Evolutionary conservation across 1,140 invertebrate genomes (phyloP).

Genomic region (Drosophila lacertosa): DNA sequence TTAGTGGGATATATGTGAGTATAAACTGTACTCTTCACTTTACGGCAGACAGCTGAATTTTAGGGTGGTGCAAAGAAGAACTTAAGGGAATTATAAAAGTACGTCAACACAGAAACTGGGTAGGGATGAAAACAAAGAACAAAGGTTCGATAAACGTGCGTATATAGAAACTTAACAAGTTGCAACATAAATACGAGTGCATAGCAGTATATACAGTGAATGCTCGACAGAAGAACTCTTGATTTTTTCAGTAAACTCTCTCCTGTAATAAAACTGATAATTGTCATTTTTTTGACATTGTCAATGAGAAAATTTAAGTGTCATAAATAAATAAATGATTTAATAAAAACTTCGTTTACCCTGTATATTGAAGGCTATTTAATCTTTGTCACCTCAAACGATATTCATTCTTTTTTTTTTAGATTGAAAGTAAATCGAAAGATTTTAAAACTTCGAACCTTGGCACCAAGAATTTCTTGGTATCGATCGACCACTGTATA

Average conservation of each 20-base stretch:
- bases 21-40: conserved; percentile 31
- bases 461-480: neutral
- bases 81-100: neutral
- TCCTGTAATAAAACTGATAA: no score
- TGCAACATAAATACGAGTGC: conserved; percentile 15
- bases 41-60: neutral
- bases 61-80: conserved; percentile 26
- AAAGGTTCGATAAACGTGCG: conserved; percentile 6
- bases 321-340: no score
- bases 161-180: conserved; percentile 23
- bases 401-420: no score
- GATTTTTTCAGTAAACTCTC: no score
- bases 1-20: neutral
- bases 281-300: no score
- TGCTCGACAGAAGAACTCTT: neutral
- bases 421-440: no score
- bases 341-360: no score
- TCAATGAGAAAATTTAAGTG: no score
- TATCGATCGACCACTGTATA: neutral
- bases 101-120: conserved; percentile 9
- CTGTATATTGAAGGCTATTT: no score
- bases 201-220: neutral
- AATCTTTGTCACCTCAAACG: no score
- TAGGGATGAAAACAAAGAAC: conserved; percentile 13
- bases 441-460: no score